Percentiles rank a stretch among this genome's conserved stretches.
Conservation (phyloP, 2,113 vertebrate genomes). For the Cygnus buccinator region DNA sequence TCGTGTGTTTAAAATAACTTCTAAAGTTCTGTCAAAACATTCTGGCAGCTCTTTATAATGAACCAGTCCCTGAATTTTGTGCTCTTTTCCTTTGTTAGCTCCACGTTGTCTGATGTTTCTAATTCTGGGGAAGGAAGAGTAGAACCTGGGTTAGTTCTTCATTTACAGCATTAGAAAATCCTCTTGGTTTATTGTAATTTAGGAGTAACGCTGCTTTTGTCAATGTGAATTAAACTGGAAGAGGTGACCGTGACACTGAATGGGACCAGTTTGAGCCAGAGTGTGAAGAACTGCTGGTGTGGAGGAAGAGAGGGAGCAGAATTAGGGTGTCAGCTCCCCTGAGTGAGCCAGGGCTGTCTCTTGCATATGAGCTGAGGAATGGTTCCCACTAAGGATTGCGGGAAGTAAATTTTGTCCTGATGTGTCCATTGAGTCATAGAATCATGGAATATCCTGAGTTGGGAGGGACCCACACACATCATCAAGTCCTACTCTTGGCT, state of each 20-base stretch:
- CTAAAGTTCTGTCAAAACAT: background rate
- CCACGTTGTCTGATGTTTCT: background rate
- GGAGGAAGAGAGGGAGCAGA: background rate
- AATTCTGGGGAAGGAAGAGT: background rate
- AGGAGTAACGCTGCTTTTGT: background rate
- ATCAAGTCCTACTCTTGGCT: too few relatives aligned
- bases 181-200: background rate
- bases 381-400: background rate
- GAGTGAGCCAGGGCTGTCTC: background rate
- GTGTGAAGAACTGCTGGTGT: background rate
- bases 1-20: background rate
- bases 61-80: background rate
- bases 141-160: background rate
- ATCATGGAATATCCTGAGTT: too few relatives aligned
- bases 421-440: background rate
- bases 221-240: background rate
- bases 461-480: too few relatives aligned
- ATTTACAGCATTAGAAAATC: background rate
- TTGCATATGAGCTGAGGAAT: background rate
- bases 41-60: background rate
- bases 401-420: background rate
- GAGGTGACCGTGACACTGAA: background rate
- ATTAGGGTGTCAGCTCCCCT: background rate
- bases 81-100: background rate
- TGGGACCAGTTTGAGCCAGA: background rate